Base-by-base conservation (phyloP, 2,113 vertebrate genomes). In the Oxyruncus cristatus region DNA sequence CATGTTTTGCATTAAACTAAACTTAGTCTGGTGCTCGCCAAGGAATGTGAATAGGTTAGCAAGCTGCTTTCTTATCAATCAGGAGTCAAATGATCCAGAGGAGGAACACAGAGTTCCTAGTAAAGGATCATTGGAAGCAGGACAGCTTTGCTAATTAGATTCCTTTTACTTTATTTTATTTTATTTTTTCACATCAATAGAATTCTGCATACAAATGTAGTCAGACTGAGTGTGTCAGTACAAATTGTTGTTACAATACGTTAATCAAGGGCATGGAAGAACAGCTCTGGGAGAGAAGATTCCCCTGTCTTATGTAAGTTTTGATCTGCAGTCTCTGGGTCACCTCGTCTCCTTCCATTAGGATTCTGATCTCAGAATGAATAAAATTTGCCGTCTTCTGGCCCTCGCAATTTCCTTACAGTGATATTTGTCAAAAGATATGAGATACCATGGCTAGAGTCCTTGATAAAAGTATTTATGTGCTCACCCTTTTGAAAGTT, bases 281-380 rank as follows among this genome's bases (percentile, higher is more conserved):
- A 28, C 70, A 94, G 58, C 83, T 70, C 33, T 18, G 20, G 72
- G 79, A 92, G 65, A 91, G 30, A 86, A 77, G 83, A 80, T 89
- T 94, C 26, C 72, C 27, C 42, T 55, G 7, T 46, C 52, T 95
- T 95, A 91, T 0, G 3, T 97, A 96, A 97, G 76, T 63, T 85
- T 84, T 95, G 92, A 92, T 93, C 85, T 89, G 88, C 62, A 87
- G 47, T 78, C 66, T 92, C 65, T 94, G 7, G 10, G 85, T 95
- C 94, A 94, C 81, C 89, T 97, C 37, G 3, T 96, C 71, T 82
- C 61, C 74, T 92, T 92, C 67, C 73, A 58, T 93, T 89, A 92
- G 78, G 85, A 89, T 85, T 96, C 61, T 90, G 76, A 83, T 89
- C n/a, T 74, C 66, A 52, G 71, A 71, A 85, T 81, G 61, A 96